phyloP scores from a whole-genome alignment of 2,113 vertebrate genomes.

The Saiga tatarica region DNA sequence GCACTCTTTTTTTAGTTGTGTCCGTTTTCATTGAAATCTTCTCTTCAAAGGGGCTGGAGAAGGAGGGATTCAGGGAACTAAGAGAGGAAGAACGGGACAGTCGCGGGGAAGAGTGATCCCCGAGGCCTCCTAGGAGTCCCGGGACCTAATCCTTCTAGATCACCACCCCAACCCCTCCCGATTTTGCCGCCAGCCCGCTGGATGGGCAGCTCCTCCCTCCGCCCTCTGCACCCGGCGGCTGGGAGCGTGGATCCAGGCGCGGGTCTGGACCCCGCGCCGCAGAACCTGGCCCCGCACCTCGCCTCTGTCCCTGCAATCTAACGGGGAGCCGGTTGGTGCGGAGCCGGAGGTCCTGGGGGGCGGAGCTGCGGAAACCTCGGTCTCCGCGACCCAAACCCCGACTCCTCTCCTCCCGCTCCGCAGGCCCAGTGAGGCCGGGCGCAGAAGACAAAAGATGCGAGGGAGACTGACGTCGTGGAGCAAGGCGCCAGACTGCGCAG shows the following conservation, averaged over 20 bases:
- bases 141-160: rapidly evolving
- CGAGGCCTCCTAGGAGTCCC: no score
- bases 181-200: rapidly evolving
- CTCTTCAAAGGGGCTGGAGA: rapidly evolving
- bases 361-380: background rate
- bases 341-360: rapidly evolving
- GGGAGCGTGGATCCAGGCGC: rapidly evolving
- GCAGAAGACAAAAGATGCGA: background rate
- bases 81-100: rapidly evolving
- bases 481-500: background rate
- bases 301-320: background rate
- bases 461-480: rapidly evolving
- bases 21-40: background rate
- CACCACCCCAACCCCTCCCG: rapidly evolving
- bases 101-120: rapidly evolving
- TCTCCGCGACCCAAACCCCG: rapidly evolving
- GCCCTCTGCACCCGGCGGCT: background rate
- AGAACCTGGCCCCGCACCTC: rapidly evolving
- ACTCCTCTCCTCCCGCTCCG: background rate
- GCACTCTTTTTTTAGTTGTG: background rate
- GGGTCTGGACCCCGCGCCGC: rapidly evolving
- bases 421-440: background rate
- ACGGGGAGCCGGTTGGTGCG: background rate
- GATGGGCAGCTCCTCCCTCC: background rate
- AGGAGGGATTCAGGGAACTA: rapidly evolving